phyloP scores from a whole-genome alignment of 2,797 vertebrate species.

The Decapterus maruadsi region DNA sequence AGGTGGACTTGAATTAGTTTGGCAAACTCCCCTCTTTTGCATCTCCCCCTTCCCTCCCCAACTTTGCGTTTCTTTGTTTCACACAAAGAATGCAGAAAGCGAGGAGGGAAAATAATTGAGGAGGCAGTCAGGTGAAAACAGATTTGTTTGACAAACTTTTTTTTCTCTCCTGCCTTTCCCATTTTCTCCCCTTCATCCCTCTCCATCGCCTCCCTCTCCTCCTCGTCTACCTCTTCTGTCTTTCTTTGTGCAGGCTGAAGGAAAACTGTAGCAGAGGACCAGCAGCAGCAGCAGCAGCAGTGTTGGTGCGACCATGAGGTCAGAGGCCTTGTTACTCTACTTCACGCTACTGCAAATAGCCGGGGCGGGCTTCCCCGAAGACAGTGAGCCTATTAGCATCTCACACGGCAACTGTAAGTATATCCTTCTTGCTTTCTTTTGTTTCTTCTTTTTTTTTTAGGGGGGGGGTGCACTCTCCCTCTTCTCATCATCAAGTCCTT shows the following conservation, averaged over 20 bases:
- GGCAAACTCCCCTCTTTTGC: constrained; percentile 22
- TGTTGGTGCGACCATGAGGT: constrained; percentile 95
- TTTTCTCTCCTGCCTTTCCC: neutral
- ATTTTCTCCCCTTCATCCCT: constrained; percentile 14
- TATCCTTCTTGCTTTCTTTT: constrained; percentile 8
- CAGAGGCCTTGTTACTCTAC: constrained; percentile 98
- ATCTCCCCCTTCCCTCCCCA: neutral
- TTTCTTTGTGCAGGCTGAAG: constrained; percentile 89
- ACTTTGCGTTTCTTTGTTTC: constrained; percentile 43
- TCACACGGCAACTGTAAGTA: constrained; percentile 99
- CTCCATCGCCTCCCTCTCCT: constrained; percentile 26
- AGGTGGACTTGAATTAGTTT: constrained; percentile 41
- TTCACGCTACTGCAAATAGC: constrained; percentile 95
- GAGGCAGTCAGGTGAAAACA: constrained; percentile 44
- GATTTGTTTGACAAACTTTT: constrained; percentile 56
- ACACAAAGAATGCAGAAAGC: constrained; percentile 32
- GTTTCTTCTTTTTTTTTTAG: neutral
- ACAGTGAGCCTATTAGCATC: constrained; percentile 99
- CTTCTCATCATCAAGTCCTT: constrained; percentile 56
- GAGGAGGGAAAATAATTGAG: constrained; percentile 31
- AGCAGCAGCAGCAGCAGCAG: constrained; percentile 83
- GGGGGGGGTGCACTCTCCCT: neutral
- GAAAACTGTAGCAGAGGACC: constrained; percentile 87
- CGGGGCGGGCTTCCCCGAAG: constrained; percentile 98
- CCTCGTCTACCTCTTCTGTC: constrained; percentile 17